Evolutionary conservation across 2,888 invertebrate species (phyloP), one percentile per base, ranked within the genome.

Genomic region (Andrena haemorrhoa): DNA sequence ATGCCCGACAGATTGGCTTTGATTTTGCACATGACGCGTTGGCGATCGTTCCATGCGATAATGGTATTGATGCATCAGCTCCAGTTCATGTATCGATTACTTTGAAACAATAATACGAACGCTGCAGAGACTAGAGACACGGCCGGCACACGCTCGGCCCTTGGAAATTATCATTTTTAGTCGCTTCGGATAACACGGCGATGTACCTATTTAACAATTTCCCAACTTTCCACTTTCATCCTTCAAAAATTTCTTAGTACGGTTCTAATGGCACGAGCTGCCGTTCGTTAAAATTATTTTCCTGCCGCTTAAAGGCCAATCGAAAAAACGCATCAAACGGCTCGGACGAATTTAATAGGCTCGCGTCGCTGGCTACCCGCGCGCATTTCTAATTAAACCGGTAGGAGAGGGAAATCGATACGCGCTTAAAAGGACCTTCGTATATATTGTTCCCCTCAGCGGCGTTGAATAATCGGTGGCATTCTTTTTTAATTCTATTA

Each of bases 401-500:
- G 20, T n/a, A 70, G 23, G 41, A 41, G 41, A 41, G 41, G 41
- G 68, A 80, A 73, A 83, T 84, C 84, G 84, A 83, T 83, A 70
- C 69, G 58, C 60, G 71, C 63, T 80, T 76, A 64, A 74, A 76
- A 83, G 70, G 26, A 51, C 68, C 60, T 73, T 23, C 61, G 10
- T 31, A 58, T 61, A 35, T 63, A 26, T 76, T 77, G 79, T 70
- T 61, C 31, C 70, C n/a, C 10, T 16, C 16, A 12, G 10, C 31
- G 31, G 31, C 63, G 66, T 41, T 64, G 71, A 89, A 88, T 90
- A 89, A 88, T 86, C 86, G 83, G 68, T 65, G 81, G 75, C 71
- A 86, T 90, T 87, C 85, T 87, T 87, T 89, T 76, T 78, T 84
- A 85, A 90, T 89, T 89, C 83, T 83, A 90, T 87, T 86, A 88